Base-by-base conservation (phyloP, 1,140 invertebrate species). In the Drosophila kikkawai region DNA sequence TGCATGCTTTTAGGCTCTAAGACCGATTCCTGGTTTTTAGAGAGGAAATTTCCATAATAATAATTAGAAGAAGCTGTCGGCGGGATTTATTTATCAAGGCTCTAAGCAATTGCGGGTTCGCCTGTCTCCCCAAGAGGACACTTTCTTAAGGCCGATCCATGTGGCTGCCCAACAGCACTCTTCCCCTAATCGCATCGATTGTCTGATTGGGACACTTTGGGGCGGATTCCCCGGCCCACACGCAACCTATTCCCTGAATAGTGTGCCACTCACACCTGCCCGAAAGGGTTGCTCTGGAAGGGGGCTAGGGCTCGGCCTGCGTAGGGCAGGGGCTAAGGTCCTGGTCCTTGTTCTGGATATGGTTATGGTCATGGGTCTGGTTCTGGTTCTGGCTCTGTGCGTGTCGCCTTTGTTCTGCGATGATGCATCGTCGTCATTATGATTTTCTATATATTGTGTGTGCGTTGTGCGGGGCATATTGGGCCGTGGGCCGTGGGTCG, bases 371-470 rank as follows among this genome's bases (percentile, higher is more conserved):
- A 36, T 56, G 73, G 57, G 42, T 50, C 61, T 68, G 71, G 66
- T 32, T 75, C 50, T 67, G 70, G 66, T 36, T 75, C 50, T 77
- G 75, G 74, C 61, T 90, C 81, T 90, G 85, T 88, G 85, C 84
- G 84, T 87, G 84, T 87, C 84, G 85, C 77, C 74, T 88, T 88
- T 88, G 84, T 88, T 87, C 80, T 84, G 75, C 59, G 80, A 87
- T 87, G 84, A 87, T 88, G 85, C 84, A 88, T 88, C 84, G 80
- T 82, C 85, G 86, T 88, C 84, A 88, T 88, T 88, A 88, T 88
- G 84, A 88, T 90, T 90, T 87, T 90, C 80, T 75, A 83, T 83
- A 83, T 74, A 82, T 64, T 76, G 59, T 61, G 51, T 71, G 47
- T 45, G 65, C 37, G 48, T 51, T 37, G 29, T 63, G 34, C 39